Percentiles rank a stretch among this genome's conserved stretches.
phyloP scores from a whole-genome alignment of 2,888 invertebrate genomes.

The Drosophila birchii region DNA sequence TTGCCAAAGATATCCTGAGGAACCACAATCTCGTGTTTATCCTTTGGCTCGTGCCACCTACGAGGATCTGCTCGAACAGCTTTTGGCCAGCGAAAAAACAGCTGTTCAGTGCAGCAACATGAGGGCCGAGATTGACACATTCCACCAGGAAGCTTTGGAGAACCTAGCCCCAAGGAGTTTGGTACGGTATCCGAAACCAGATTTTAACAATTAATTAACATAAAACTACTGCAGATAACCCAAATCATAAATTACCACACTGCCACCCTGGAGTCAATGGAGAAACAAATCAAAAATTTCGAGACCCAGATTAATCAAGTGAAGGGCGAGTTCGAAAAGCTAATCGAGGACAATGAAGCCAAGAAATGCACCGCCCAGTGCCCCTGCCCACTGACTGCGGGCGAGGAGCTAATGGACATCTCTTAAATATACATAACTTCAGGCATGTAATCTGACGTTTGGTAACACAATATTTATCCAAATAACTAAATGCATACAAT shows the following conservation, averaged over 20 bases:
- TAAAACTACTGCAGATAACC: slow-evolving; percentile 33
- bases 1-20: neutral
- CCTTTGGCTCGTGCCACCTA: slow-evolving; percentile 24
- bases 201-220: neutral
- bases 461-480: slow-evolving; percentile 12
- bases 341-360: slow-evolving; percentile 8
- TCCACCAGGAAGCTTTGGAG: slow-evolving; percentile 14
- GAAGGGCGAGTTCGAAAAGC: neutral
- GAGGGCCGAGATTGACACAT: slow-evolving; percentile 42
- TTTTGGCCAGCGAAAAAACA: slow-evolving; percentile 48
- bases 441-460: slow-evolving; percentile 17
- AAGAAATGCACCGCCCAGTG: neutral
- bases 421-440: neutral
- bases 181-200: slow-evolving; percentile 30
- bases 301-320: slow-evolving; percentile 12
- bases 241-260: slow-evolving; percentile 51
- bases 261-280: slow-evolving; percentile 30
- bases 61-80: slow-evolving; percentile 38
- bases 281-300: slow-evolving; percentile 36
- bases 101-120: slow-evolving; percentile 40
- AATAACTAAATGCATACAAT: slow-evolving; percentile 57
- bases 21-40: neutral
- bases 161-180: slow-evolving; percentile 9
- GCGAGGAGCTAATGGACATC: neutral
- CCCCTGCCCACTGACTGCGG: slow-evolving; percentile 14